phyloP scores from a whole-genome alignment of 2,113 vertebrate species.

The Donacobius atricapilla region DNA sequence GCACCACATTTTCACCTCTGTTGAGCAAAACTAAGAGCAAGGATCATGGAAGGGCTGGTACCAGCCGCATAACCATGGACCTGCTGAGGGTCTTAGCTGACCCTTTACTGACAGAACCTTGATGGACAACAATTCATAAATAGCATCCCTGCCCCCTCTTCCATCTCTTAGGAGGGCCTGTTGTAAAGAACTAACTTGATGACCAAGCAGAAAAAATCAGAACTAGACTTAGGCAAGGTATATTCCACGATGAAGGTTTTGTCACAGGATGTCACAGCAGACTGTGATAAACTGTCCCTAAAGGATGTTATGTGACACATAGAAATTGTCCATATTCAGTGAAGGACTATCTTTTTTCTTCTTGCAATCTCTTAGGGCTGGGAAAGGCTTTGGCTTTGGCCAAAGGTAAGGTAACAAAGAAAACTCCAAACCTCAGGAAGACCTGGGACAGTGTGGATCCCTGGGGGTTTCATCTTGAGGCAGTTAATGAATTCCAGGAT shows the following conservation, averaged over 20 bases:
- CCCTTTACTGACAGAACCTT: neutral
- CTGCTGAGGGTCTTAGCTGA: neutral
- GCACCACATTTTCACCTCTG: neutral
- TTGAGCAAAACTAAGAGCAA: neutral
- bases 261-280: neutral
- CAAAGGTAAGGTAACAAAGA: neutral
- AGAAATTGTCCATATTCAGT: neutral
- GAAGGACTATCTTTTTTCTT: neutral
- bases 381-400: neutral
- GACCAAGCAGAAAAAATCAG: neutral
- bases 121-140: neutral
- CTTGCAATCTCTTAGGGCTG: neutral
- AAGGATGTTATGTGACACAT: neutral
- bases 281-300: neutral
- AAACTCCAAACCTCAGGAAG: neutral
- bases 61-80: neutral
- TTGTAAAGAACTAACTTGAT: neutral
- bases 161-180: neutral
- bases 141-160: neutral
- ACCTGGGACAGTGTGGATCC: neutral
- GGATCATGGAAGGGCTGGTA: neutral
- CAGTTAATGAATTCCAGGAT: neutral
- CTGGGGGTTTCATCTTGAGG: neutral
- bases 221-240: neutral
- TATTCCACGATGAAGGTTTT: neutral